Base-by-base conservation (phyloP, 2,113 vertebrate species). In the Chloropsis cyanopogon region DNA sequence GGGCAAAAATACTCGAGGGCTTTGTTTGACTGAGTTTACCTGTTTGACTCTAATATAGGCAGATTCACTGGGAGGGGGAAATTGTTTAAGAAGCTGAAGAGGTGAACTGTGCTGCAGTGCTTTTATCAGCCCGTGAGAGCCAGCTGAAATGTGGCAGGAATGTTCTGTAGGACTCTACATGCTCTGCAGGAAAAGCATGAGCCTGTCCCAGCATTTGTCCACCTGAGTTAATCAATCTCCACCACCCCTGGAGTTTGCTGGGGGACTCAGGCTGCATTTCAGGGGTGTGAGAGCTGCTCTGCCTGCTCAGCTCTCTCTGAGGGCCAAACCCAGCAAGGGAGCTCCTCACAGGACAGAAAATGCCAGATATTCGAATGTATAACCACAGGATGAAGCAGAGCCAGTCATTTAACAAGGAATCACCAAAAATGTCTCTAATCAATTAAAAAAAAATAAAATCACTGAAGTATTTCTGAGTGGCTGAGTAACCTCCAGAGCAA, bases 401-500 rank as follows among this genome's bases (percentile, higher is more conserved):
- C 73, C 47, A 92, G 68, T 28, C 52, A 59, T 83, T 68, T 90
- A 96, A 82, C 86, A 95, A 89, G 70, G 77, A 91, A 94, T 91
- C 94, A 84, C 92, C 82, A 86, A 59, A 94, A 93, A 94, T 46
- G 8, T 65, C 88, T 64, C 71, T 79, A 91, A 95, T 96, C 63
- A 93, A 88, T 92, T 72, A 2, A 14, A 68, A 46, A 53, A 28
- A 66, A 42, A 70, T 42, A 79, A 88, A 73, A 57, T 66, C 49
- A 59, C 86, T 41, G 31, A 92, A 94, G 79, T 93, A 61, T 95
- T 96, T 97, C 95, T 95, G 94, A 94, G 79, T 81, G 79, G 85
- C 76, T 94, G 96, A 97, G 83, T 88, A 97, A 91, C 66, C 50
- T 95, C 59, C 81, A 70, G 64, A 95, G 80, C 79, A 97, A 93